Conservation (phyloP, 2,797 vertebrate species). For the Helicolenus hilgendorfi region DNA sequence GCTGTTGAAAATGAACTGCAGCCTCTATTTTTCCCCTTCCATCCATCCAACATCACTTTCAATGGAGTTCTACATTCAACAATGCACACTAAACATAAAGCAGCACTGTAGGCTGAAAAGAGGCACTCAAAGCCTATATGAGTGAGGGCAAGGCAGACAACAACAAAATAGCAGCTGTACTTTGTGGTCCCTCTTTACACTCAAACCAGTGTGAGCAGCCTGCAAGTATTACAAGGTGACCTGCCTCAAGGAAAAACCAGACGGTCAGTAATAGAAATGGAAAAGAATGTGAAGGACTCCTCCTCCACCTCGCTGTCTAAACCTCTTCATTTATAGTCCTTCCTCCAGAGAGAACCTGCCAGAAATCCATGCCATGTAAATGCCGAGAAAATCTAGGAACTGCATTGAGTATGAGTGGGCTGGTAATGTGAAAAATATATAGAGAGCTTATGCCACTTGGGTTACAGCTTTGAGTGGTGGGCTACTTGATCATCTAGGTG, state of each 20-base stretch:
- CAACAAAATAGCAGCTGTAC: constrained; percentile 44
- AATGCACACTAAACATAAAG: neutral
- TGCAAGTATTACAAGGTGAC: constrained; percentile 24
- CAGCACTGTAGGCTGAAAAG: constrained; percentile 3
- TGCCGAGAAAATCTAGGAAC: constrained; percentile 15
- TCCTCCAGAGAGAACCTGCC: constrained; percentile 14
- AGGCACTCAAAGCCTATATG: neutral
- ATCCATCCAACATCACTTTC: neutral
- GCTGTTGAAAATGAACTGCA: neutral
- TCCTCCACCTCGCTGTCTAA: constrained; percentile 28
- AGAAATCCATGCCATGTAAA: constrained; percentile 29
- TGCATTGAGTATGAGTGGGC: constrained; percentile 19
- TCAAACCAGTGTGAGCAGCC: constrained; percentile 35
- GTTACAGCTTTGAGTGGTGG: neutral
- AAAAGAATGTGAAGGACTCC: constrained; percentile 29
- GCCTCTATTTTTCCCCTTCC: neutral
- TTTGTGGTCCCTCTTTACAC: constrained; percentile 33
- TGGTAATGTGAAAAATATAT: constrained; percentile 29
- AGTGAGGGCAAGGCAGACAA: neutral
- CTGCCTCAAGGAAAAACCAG: constrained; percentile 37
- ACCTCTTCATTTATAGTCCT: constrained; percentile 52
- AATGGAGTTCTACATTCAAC: neutral
- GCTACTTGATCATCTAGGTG: neutral
- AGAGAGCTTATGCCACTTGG: neutral
- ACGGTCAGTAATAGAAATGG: constrained; percentile 32